Conservation (phyloP, 2,797 vertebrate genomes). For the Loris lydekkerianus region DNA sequence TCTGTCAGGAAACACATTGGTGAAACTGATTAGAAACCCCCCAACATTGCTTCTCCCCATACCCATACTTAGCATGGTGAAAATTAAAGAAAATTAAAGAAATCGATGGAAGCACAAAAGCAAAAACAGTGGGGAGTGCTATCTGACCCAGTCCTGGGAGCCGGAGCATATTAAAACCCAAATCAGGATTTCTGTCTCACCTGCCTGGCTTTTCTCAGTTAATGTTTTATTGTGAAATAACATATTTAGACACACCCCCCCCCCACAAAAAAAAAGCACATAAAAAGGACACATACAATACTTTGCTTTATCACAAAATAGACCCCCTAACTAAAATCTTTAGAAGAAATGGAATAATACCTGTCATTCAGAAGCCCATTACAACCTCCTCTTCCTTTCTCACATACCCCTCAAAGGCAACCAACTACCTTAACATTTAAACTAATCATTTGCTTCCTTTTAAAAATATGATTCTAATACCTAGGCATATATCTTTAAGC, state of each 20-base stretch:
- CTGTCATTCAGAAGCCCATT: neutral
- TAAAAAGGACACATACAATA: neutral
- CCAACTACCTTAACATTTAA: neutral
- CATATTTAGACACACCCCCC: neutral
- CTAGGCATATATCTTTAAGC: neutral
- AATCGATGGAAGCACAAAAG: neutral
- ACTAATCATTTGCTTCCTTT: neutral
- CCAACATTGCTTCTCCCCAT: neutral
- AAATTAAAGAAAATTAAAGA: neutral
- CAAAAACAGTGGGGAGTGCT: neutral
- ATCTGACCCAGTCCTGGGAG: neutral
- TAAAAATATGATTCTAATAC: neutral
- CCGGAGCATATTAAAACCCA: neutral
- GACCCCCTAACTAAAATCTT: neutral
- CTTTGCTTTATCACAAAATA: neutral
- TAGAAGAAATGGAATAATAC: neutral
- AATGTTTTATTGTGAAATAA: neutral
- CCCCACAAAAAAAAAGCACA: neutral
- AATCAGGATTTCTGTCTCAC: neutral
- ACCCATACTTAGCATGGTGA: neutral
- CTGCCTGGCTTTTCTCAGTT: neutral
- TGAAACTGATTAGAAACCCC: constrained; percentile 55
- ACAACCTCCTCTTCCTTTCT: neutral
- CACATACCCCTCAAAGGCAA: neutral
- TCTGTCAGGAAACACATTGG: constrained; percentile 9